phyloP scores from a whole-genome alignment of 2,888 invertebrate species.

The Xestia sexstrigata region DNA sequence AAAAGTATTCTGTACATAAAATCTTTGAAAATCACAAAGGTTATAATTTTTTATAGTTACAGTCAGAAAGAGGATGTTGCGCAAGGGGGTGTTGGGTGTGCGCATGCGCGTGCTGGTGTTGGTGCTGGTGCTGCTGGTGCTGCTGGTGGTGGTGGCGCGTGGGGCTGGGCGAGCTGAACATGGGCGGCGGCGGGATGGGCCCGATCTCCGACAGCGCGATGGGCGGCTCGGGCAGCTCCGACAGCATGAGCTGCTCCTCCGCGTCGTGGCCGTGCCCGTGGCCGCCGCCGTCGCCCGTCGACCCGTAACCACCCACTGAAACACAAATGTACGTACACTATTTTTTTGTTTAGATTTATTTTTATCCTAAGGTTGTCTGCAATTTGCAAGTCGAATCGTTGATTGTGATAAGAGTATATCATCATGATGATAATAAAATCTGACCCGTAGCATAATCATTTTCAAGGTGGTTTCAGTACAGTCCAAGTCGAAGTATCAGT shows the following conservation, averaged over 20 bases:
- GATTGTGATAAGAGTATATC: background rate
- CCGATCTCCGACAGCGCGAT: slow-evolving; percentile 98
- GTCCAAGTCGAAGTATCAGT: background rate
- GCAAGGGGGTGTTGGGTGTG: slow-evolving; percentile 78
- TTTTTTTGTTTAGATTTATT: background rate
- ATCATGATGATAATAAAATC: background rate
- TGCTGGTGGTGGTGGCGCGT: slow-evolving; percentile 86
- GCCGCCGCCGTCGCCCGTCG: slow-evolving; percentile 76
- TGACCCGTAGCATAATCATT: background rate
- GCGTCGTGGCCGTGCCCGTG: slow-evolving; percentile 70
- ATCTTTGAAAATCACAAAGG: background rate
- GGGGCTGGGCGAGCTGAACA: slow-evolving; percentile 98
- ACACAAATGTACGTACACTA: slow-evolving; percentile 50
- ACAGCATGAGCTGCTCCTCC: slow-evolving; percentile 93
- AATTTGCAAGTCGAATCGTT: background rate
- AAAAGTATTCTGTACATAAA: background rate
- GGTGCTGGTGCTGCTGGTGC: slow-evolving; percentile 66
- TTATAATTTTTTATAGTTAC: slow-evolving; percentile 73
- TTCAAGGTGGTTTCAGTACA: background rate
- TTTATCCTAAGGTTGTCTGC: background rate
- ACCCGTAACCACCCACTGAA: slow-evolving; percentile 91
- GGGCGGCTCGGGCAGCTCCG: slow-evolving; percentile 97
- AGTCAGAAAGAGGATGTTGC: slow-evolving; percentile 84
- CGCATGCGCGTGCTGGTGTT: slow-evolving; percentile 68
- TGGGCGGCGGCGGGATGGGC: slow-evolving; percentile 98